Evolutionary conservation across 23 tunicate species (phyloP).

Genomic region (Clavelina lepadiformis): DNA sequence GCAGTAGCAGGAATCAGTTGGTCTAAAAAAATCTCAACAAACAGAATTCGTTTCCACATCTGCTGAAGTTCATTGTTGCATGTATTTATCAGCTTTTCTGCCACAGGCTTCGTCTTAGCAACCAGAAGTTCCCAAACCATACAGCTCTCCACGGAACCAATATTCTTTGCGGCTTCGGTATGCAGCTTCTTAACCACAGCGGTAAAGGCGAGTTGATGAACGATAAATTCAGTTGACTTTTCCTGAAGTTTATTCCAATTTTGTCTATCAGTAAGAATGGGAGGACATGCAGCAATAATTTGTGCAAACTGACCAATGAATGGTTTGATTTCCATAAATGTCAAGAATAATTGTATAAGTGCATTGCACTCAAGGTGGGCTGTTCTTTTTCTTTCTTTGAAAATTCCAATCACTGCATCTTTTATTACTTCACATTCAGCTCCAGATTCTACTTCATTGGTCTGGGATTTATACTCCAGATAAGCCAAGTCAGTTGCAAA

Average conservation of each 20-base stretch:
- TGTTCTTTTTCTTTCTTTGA: not conserved
- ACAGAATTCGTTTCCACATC: slow-evolving; percentile 37
- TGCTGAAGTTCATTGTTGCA: slow-evolving; percentile 2
- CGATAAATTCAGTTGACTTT: not conserved
- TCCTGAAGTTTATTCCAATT: slow-evolving; percentile 21
- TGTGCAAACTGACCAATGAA: slow-evolving; percentile 28
- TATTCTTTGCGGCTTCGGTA: slow-evolving; percentile 10
- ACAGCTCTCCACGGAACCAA: slow-evolving; percentile 29
- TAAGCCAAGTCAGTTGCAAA: slow-evolving; percentile 4
- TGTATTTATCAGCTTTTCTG: slow-evolving; percentile 4
- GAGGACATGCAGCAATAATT: slow-evolving; percentile 12
- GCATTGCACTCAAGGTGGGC: slow-evolving; percentile 18
- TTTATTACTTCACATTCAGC: slow-evolving; percentile 6
- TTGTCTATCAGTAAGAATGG: slow-evolving; percentile 1
- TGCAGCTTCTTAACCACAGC: slow-evolving; percentile 16
- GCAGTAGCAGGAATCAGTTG: slow-evolving; percentile 46
- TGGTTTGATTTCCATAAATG: slow-evolving; percentile 3
- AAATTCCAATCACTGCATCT: slow-evolving; percentile 2
- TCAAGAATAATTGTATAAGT: slow-evolving; percentile 25
- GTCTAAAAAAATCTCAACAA: slow-evolving; percentile 52
- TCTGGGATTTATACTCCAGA: slow-evolving; percentile 10
- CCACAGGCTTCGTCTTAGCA: slow-evolving; percentile 15
- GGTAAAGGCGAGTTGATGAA: slow-evolving; percentile 35
- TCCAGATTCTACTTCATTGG: not conserved
- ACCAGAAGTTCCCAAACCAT: slow-evolving; percentile 32